A percentile compares a stretch with the other conserved stretches of the same genome.
Evolutionary conservation across 2,113 vertebrate species (phyloP).

Genomic region (Meriones unguiculatus): DNA sequence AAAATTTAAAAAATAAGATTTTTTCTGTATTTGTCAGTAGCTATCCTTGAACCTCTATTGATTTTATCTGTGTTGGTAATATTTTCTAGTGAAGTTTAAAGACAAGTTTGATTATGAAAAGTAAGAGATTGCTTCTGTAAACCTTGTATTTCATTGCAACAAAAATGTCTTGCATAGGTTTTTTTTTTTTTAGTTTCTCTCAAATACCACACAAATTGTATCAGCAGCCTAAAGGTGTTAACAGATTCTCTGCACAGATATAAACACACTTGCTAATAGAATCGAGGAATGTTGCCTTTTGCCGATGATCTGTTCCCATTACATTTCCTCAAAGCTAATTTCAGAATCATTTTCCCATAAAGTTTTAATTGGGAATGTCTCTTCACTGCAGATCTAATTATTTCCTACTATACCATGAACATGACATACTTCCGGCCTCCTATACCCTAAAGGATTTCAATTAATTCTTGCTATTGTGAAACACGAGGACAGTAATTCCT

Average conservation of each 20-base stretch:
- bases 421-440: conserved; percentile 73
- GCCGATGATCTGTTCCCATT: conserved; percentile 69
- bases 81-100: neutral
- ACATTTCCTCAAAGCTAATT: conserved; percentile 80
- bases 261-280: conserved; percentile 67
- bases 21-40: neutral
- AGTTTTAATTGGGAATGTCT: conserved; percentile 76
- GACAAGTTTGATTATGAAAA: conserved; percentile 16
- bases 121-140: neutral
- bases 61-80: neutral
- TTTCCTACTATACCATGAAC: conserved; percentile 61
- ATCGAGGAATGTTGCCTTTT: conserved; percentile 54
- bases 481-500: conserved; percentile 80
- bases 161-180: neutral
- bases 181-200: conserved; percentile 40
- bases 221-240: neutral
- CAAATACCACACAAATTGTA: conserved; percentile 36
- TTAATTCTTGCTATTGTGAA: conserved; percentile 76
- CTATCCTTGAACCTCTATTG: neutral
- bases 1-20: neutral
- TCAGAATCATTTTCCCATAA: conserved; percentile 78
- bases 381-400: conserved; percentile 75
- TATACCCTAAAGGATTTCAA: conserved; percentile 79
- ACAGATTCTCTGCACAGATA: conserved; percentile 42
- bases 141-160: neutral